Percentiles rank a stretch among this genome's conserved stretches.
phyloP scores from a whole-genome alignment of 92 coral and sea anemone genomes.

The Pocillopora meandrina region DNA sequence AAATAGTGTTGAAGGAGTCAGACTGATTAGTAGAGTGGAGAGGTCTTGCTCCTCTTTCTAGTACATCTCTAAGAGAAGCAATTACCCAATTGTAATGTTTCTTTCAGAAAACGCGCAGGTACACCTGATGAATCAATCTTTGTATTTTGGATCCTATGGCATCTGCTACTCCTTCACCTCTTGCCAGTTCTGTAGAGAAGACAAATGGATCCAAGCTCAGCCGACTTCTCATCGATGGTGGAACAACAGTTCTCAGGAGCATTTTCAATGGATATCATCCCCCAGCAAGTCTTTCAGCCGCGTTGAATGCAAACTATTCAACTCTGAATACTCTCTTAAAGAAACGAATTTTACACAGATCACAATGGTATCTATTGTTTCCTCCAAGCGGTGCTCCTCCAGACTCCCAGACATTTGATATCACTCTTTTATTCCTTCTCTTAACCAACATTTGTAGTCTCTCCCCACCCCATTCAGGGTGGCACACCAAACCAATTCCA shows the following conservation, averaged over 20 bases:
- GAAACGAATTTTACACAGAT: conserved; percentile 31
- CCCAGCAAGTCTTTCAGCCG: conserved; percentile 30
- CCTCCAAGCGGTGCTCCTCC: conserved; percentile 65
- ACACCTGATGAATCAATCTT: too few relatives aligned
- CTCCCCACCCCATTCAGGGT: conserved; percentile 35
- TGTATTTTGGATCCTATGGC: conserved; percentile 5
- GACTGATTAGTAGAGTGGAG: too few relatives aligned
- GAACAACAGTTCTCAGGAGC: conserved; percentile 33
- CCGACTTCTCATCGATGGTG: conserved; percentile 53
- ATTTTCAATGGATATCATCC: conserved; percentile 32
- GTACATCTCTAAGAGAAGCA: too few relatives aligned
- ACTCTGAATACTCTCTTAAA: neutral
- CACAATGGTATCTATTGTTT: conserved; percentile 69
- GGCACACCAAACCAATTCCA: conserved; percentile 47
- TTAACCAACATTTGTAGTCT: conserved; percentile 70
- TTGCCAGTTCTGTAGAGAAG: conserved; percentile 49
- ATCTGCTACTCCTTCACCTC: conserved; percentile 12
- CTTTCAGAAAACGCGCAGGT: too few relatives aligned
- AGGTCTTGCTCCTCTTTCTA: too few relatives aligned
- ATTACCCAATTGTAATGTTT: too few relatives aligned
- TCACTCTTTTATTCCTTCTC: conserved; percentile 65
- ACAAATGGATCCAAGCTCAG: conserved; percentile 57
- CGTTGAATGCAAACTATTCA: neutral
- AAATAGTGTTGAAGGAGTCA: too few relatives aligned
- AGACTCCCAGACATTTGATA: conserved; percentile 58